A percentile compares a stretch with the other conserved stretches of the same genome.
phyloP scores from a whole-genome alignment of 2,888 invertebrate genomes.

The Euzophera pinguis region DNA sequence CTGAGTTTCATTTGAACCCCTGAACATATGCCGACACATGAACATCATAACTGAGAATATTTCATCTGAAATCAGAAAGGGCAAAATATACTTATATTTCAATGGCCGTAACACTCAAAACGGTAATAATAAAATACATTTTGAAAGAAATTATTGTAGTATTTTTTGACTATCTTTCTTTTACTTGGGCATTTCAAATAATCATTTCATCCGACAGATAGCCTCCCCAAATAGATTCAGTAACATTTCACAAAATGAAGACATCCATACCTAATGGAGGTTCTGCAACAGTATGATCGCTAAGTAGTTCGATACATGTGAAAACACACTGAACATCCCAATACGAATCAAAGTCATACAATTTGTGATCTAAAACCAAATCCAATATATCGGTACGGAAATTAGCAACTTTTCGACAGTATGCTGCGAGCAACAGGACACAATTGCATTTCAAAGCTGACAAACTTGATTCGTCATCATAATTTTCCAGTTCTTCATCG shows the following conservation, averaged over 20 bases:
- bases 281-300: conserved; percentile 36
- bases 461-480: conserved; percentile 44
- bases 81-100: background rate
- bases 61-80: conserved; percentile 42
- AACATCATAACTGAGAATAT: conserved; percentile 57
- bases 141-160: too few relatives aligned
- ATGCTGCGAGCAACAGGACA: conserved; percentile 53
- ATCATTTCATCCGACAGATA: too few relatives aligned
- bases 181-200: too few relatives aligned
- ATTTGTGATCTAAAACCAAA: conserved; percentile 50
- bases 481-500: conserved; percentile 38
- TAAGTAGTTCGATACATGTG: conserved; percentile 50
- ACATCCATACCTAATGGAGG: conserved; percentile 24
- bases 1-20: conserved; percentile 51
- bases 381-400: conserved; percentile 56
- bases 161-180: background rate
- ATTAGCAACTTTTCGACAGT: conserved; percentile 45
- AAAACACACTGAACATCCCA: conserved; percentile 53
- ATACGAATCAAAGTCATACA: conserved; percentile 48
- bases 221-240: too few relatives aligned
- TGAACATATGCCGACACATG: conserved; percentile 60
- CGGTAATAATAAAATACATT: too few relatives aligned
- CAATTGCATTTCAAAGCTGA: conserved; percentile 51
- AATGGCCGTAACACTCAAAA: too few relatives aligned
- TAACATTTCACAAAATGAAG: background rate